Percentiles rank a stretch among this genome's conserved stretches.
These are phyloP conservation scores for Mythimna albipuncta DNA, from an alignment of 2,888 invertebrate species.

Conservation along the genomic window DNA sequence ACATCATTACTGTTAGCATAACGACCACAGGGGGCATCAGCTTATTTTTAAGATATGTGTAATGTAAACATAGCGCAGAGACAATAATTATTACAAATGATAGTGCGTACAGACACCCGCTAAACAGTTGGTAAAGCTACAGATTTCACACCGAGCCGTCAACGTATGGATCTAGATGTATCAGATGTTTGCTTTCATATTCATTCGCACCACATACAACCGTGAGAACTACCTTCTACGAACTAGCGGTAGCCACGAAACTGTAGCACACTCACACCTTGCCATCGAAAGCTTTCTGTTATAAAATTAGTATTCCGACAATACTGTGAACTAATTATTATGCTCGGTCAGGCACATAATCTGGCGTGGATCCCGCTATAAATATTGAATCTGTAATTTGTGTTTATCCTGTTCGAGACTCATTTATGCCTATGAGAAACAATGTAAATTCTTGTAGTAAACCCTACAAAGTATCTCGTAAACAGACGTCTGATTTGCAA, in stretches of 20 bases:
- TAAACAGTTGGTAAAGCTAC: conserved; percentile 90
- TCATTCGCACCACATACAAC: conserved; percentile 88
- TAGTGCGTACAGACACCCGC: conserved; percentile 86
- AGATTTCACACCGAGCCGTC: conserved; percentile 90
- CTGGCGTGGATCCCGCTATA: conserved; percentile 67
- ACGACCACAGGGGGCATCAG: conserved; percentile 75
- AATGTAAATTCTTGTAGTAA: conserved; percentile 59
- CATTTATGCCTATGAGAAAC: conserved; percentile 58
- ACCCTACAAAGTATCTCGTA: conserved; percentile 58
- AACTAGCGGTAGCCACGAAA: conserved; percentile 84
- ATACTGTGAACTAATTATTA: conserved; percentile 84
- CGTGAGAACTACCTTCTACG: conserved; percentile 86
- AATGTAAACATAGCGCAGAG: conserved; percentile 88
- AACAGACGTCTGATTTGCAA: conserved; percentile 46
- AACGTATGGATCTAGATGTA: conserved; percentile 91
- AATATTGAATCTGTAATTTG: conserved; percentile 68
- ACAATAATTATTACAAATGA: conserved; percentile 91
- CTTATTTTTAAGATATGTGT: conserved; percentile 80
- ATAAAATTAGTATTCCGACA: conserved; percentile 80
- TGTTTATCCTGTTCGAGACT: conserved; percentile 62
- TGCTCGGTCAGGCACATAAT: conserved; percentile 72
- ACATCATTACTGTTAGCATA: conserved; percentile 69
- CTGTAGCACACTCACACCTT: conserved; percentile 85
- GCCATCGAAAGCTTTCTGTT: conserved; percentile 75
- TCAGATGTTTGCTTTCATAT: conserved; percentile 88